Base-by-base conservation (phyloP, 2,797 vertebrate species). In the Melanotaenia trifasciata region DNA sequence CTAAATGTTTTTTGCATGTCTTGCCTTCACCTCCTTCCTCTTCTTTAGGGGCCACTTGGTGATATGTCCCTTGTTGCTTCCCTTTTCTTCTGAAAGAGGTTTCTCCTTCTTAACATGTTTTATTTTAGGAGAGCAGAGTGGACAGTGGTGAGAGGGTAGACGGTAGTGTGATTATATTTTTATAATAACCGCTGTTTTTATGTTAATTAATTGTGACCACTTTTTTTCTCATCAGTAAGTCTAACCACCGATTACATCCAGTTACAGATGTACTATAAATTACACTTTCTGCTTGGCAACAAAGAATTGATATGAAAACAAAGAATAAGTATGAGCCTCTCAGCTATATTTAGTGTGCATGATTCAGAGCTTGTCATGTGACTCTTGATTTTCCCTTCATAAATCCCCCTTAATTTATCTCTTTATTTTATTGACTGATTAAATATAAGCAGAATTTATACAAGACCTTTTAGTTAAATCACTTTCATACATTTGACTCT, bases 61-160 rank as follows among this genome's bases (percentile, higher is more conserved):
- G 70, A 73, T 43, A 57, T 58, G 76, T 64, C 51, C 50, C 51
- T 45, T 73, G 70, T 70, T 78, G 72, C 85, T 90, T 90, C 84
- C 81, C 67, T 2, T 88, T 91, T 90, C 74, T 88, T 72, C 47
- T 80, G 28, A 90, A 87, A 85, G 35, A 72, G 0, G 58, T 60
- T 64, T 77, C 11, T 73, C 66, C 67, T 80, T 86, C 63, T 84
- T 43, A 38, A 65, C 51, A 47, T 73, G 33, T 84, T 51, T 86
- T 84, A 86, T 84, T 88, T 88, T 75, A 51, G 72, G 63, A 76
- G 59, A 47, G 62, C 20, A 3, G 43, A 35, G 70, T 26, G 36
- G 36, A 76, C 60, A 8, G 11, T n/a, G 62, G 14, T 36, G 58
- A 58, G 45, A 9, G 35, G 28, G 57, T 33, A 51, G 50, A 3